Evolutionary conservation across 2,113 vertebrate species (phyloP).

Genomic region (Thomomys bottae): DNA sequence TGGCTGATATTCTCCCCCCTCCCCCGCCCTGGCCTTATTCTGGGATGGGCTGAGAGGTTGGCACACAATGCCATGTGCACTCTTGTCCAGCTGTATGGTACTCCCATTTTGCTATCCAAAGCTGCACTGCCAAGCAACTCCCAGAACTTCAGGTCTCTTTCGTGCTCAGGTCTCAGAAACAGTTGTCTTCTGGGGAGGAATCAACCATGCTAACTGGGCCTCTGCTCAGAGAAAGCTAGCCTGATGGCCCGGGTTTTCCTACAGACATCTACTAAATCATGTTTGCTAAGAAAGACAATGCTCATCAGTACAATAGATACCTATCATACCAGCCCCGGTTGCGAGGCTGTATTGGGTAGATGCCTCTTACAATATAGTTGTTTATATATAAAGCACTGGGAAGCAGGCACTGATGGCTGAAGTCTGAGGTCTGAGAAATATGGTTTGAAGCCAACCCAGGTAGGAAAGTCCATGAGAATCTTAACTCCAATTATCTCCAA

Average conservation of each 20-base stretch:
- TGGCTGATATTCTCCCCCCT: not conserved
- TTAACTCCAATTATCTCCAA: too few species aligned
- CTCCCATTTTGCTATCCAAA: not conserved
- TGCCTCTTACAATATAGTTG: not conserved
- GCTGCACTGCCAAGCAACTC: not conserved
- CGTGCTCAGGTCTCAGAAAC: not conserved
- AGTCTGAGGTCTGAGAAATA: too few species aligned
- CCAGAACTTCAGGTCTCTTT: not conserved
- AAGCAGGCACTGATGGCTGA: not conserved
- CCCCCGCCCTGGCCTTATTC: not conserved
- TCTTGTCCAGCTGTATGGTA: too few species aligned
- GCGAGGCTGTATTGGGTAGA: not conserved
- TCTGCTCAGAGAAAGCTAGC: not conserved
- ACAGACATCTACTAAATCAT: not conserved
- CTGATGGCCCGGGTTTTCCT: not conserved
- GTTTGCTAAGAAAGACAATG: not conserved
- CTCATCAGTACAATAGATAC: not conserved
- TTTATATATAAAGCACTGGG: not conserved
- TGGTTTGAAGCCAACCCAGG: too few species aligned
- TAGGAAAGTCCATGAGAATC: too few species aligned
- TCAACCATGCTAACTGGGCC: not conserved
- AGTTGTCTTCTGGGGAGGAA: not conserved
- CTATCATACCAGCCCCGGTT: not conserved
- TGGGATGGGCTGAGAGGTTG: too few species aligned
- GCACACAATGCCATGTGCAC: too few species aligned